These are phyloP conservation scores for Apamea epomidion DNA, from an alignment of 2,888 invertebrate species.

Conservation along the genomic window DNA sequence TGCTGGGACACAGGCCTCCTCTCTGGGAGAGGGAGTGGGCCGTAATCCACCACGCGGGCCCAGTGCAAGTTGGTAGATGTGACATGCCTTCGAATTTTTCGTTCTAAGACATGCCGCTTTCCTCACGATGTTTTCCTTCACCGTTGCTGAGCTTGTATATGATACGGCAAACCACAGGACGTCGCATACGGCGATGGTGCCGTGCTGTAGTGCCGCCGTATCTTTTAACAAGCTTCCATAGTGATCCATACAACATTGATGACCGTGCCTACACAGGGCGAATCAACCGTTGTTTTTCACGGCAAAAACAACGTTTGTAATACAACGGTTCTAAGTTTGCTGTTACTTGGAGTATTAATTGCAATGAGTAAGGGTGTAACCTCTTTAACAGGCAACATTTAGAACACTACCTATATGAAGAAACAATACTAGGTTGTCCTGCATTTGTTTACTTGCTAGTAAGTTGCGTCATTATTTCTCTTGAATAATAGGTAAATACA, in stretches of 20 bases:
- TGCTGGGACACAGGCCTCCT: too few relatives aligned
- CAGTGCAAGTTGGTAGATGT: too few relatives aligned
- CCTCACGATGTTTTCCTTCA: too few relatives aligned
- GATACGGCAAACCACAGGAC: too few relatives aligned
- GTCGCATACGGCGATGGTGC: too few relatives aligned
- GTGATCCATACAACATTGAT: background rate
- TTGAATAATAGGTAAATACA: background rate
- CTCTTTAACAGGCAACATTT: slow-evolving; percentile 6
- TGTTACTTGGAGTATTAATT: background rate
- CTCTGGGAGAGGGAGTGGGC: too few relatives aligned
- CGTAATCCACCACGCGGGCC: too few relatives aligned
- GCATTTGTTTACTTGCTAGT: background rate
- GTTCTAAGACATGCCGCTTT: too few relatives aligned
- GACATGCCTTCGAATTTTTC: too few relatives aligned
- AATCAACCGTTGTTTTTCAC: too few relatives aligned
- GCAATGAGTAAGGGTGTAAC: slow-evolving; percentile 3
- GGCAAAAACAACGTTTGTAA: background rate
- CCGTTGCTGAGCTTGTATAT: too few relatives aligned
- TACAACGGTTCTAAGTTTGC: background rate
- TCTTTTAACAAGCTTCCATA: background rate
- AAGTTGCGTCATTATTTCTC: slow-evolving; percentile 17
- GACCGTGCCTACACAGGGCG: background rate
- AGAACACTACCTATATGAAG: background rate
- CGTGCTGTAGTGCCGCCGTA: background rate
- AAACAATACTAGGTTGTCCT: background rate